Conservation (phyloP, 2,888 invertebrate genomes). For the Pogonocherus hispidulus region DNA sequence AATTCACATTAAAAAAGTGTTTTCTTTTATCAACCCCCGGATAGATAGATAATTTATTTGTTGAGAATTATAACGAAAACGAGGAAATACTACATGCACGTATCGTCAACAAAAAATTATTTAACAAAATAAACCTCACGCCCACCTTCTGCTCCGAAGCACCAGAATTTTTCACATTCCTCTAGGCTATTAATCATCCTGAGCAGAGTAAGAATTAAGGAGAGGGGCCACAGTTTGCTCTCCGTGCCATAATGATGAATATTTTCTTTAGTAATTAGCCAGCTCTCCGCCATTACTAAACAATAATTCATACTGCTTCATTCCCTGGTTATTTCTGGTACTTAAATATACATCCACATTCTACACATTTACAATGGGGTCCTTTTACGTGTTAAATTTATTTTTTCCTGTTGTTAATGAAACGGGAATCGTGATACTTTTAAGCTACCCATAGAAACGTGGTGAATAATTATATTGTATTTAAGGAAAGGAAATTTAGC, state of each 20-base stretch:
- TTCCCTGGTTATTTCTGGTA: constrained; percentile 28
- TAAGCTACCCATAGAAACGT: background rate
- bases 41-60: too few relatives aligned
- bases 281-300: constrained; percentile 38
- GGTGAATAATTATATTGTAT: too few relatives aligned
- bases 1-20: too few relatives aligned
- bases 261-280: constrained; percentile 42
- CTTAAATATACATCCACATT: background rate
- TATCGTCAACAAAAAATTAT: too few relatives aligned
- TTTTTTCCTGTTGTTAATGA: background rate
- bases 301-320: constrained; percentile 41
- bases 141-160: too few relatives aligned
- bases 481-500: too few relatives aligned
- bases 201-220: constrained; percentile 22
- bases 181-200: background rate
- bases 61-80: too few relatives aligned
- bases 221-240: constrained; percentile 19
- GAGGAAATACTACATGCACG: too few relatives aligned
- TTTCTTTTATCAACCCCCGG: too few relatives aligned
- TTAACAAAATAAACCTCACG: too few relatives aligned
- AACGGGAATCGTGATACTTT: background rate
- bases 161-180: background rate
- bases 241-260: constrained; percentile 45
- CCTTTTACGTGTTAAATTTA: background rate
- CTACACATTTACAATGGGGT: background rate